Evolutionary conservation across 2,113 vertebrate genomes (phyloP).

Genomic region (Neoarius graeffei): DNA sequence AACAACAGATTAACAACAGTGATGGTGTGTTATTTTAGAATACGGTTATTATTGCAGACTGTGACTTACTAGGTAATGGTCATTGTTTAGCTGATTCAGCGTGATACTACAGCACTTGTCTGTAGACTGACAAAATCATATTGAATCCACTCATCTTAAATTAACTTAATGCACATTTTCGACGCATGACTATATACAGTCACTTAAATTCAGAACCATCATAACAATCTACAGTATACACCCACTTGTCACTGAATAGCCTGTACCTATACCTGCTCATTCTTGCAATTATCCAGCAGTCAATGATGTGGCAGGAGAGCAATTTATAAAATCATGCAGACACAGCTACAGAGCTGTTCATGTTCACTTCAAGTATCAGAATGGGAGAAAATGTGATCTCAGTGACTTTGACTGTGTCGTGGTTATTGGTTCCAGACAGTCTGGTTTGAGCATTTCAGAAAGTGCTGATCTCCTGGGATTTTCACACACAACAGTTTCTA

Average conservation of each 20-base stretch:
- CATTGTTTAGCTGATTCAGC: not conserved
- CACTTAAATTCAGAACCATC: not conserved
- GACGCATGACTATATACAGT: not conserved
- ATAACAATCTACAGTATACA: not conserved
- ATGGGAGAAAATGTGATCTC: not conserved
- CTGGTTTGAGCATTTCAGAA: not conserved
- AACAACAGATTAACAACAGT: constrained; percentile 47
- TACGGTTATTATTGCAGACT: not conserved
- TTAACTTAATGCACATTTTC: not conserved
- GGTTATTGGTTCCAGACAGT: not conserved
- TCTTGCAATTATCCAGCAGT: not conserved
- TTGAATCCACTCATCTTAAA: not conserved
- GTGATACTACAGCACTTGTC: not conserved
- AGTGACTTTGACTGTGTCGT: not conserved
- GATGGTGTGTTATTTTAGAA: not conserved
- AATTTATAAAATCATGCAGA: not conserved
- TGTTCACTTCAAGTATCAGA: not conserved
- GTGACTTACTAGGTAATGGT: not conserved
- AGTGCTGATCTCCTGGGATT: not conserved
- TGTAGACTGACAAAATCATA: not conserved
- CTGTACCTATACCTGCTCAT: not conserved
- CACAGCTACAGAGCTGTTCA: not conserved
- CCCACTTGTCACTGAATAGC: not conserved
- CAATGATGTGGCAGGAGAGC: not conserved
- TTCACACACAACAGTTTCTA: not conserved